Evolutionary conservation across 2,797 vertebrate genomes (phyloP), one percentile per base, ranked within the genome.

Genomic region (Scyliorhinus canicula): DNA sequence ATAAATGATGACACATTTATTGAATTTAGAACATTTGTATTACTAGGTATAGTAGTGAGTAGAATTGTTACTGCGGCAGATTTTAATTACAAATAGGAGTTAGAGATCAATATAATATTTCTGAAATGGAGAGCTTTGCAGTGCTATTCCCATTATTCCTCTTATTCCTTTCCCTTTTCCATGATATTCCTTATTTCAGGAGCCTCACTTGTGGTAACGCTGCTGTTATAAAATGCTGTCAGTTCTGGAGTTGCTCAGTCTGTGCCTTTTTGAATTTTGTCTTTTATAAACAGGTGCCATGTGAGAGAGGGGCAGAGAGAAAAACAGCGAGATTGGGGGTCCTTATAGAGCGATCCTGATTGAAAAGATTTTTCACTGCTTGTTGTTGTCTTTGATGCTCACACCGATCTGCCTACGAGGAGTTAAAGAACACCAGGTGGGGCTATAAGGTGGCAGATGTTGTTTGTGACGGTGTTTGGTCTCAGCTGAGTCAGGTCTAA

Each of bases 401-500:
- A 90, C 47, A 82, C 21, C 9, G 1, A 60, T 63, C 57, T 90
- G 35, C 35, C 35, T n/a, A 0, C 57, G 86, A 40, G 35, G 86
- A 63, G 35, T 8, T 63, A 60, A 60, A 40, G 55, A 60, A 19
- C 35, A 21, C 55, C 86, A 90, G 86, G 86, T 90, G 86, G 84
- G 55, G 57, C 57, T 8, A 9, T 60, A 40, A 60, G 86, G 55
- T 96, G 97, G 97, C 99, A 99, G 98, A 99, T 98, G 98, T 98
- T 97, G 96, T 97, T 97, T 97, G 97, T 96, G 97, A 97, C 96
- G 95, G 96, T 96, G 97, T 97, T 96, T 96, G 96, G 97, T 98
- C 98, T 98, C 98, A 97, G 98, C 97, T 97, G 98, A 98, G 97
- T 95, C 67, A 95, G 96, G 96, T 97, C 97, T 97, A 96, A 96